Evolutionary conservation across 1,140 invertebrate species (phyloP).

Genomic region (Lepidurus couesii): DNA sequence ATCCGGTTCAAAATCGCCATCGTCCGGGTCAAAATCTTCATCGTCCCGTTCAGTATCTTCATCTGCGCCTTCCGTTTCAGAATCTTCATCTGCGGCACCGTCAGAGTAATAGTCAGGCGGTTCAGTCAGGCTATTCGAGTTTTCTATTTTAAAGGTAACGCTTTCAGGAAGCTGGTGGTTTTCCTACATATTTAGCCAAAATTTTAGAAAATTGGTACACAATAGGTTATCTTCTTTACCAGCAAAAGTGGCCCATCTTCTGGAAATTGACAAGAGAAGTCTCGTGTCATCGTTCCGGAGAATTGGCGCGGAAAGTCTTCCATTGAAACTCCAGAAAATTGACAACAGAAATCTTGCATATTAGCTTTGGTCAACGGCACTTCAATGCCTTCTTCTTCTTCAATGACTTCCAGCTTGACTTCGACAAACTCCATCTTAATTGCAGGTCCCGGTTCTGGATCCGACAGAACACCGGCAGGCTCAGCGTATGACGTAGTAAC

Average conservation of each 20-base stretch:
- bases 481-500: background rate
- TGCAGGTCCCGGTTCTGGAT: background rate
- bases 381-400: background rate
- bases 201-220: background rate
- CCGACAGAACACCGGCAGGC: background rate
- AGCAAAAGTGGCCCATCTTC: background rate
- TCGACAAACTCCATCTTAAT: background rate
- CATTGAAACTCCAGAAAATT: too few species aligned
- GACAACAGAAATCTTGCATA: background rate
- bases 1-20: background rate
- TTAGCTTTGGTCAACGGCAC: background rate
- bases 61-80: too few species aligned
- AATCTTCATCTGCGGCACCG: background rate
- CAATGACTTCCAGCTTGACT: background rate
- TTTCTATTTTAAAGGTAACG: background rate
- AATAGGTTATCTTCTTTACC: background rate
- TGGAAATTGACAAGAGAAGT: too few species aligned
- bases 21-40: background rate
- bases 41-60: background rate
- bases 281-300: too few species aligned
- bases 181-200: background rate
- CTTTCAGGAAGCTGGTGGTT: background rate
- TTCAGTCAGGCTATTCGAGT: background rate
- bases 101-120: background rate
- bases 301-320: too few species aligned